Percentiles rank a stretch among this genome's conserved stretches.
Conservation (phyloP, 35 echinoderm and acorn worm genomes). For the Apostichopus japonicus region DNA sequence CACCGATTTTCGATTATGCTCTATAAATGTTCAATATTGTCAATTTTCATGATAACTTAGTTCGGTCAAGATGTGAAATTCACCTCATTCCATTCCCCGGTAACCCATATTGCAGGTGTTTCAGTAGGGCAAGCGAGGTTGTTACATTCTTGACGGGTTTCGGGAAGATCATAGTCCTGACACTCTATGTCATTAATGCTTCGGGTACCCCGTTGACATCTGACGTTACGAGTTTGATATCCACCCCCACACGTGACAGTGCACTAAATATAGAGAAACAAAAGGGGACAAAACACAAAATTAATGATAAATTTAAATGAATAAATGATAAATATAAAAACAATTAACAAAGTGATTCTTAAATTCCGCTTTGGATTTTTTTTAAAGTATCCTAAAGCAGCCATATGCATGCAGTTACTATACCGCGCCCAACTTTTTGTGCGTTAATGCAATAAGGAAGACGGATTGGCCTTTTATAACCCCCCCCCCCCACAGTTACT, state of each 20-base stretch:
- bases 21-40: no score
- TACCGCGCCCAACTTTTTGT: no score
- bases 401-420: no score
- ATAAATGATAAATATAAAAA: no score
- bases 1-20: not conserved
- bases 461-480: no score
- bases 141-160: not conserved
- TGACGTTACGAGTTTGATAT: not conserved
- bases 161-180: not conserved
- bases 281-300: not conserved
- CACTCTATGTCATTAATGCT: not conserved
- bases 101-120: conserved; percentile 39
- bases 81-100: conserved; percentile 39
- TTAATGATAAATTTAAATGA: not conserved
- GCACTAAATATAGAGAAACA: not conserved
- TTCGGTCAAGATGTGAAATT: not conserved
- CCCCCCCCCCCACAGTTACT: no score
- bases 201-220: not conserved
- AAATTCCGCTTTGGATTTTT: not conserved
- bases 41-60: not conserved
- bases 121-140: conserved; percentile 16
- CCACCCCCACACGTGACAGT: conserved; percentile 44
- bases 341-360: not conserved
- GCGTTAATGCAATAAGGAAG: no score
- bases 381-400: no score